These are phyloP conservation scores for Lysandra coridon DNA, from an alignment of 2,888 invertebrate genomes.

Conservation along the genomic window DNA sequence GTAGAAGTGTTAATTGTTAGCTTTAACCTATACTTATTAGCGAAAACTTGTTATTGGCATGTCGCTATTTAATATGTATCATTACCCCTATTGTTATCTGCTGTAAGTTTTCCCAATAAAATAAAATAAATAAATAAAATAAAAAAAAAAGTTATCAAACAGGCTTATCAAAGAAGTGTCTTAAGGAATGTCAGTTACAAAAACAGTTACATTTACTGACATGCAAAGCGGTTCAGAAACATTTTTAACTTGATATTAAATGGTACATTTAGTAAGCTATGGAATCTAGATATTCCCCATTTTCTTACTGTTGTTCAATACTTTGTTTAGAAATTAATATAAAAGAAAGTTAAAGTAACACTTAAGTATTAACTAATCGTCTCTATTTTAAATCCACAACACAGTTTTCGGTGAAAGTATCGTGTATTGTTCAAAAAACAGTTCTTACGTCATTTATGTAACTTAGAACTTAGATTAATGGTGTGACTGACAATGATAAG, in stretches of 20 bases:
- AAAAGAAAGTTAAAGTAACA: neutral
- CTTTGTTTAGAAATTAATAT: neutral
- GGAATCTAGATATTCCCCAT: neutral
- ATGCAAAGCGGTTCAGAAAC: neutral
- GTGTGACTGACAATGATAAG: conserved; percentile 42
- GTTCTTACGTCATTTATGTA: conserved; percentile 45
- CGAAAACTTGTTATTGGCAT: no score
- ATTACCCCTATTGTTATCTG: no score
- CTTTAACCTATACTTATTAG: no score
- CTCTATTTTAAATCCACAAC: neutral
- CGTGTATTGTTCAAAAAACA: conserved; percentile 11
- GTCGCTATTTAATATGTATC: no score
- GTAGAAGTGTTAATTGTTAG: no score
- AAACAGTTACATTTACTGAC: neutral
- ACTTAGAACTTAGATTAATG: conserved; percentile 45
- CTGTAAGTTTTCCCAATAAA: no score
- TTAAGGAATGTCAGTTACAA: neutral
- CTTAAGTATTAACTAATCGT: neutral
- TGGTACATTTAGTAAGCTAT: neutral
- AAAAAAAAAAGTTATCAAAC: no score
- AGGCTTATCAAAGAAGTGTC: neutral
- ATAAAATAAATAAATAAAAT: no score
- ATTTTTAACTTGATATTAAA: neutral
- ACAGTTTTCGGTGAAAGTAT: neutral
- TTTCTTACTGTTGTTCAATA: neutral